Evolutionary conservation across 2,888 invertebrate species (phyloP), one percentile per base, ranked within the genome.

Genomic region (Aricia artaxerxes): DNA sequence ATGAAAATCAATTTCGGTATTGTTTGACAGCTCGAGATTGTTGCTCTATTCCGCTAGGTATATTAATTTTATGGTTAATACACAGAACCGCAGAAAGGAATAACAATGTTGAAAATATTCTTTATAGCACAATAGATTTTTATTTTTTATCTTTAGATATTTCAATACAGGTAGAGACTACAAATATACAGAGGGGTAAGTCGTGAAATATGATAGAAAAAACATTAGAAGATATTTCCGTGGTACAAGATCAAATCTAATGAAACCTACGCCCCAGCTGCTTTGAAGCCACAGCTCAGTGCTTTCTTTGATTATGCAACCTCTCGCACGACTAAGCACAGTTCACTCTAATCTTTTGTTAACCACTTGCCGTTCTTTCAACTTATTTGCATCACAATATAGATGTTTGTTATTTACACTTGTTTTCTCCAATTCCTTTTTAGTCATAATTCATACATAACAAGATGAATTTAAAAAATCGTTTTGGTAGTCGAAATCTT

Each of bases 291-390:
- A 82, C 83, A 82, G 82, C 83, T 83, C 83, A 84, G 82, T 85
- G 85, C 85, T 87, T 87, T 86, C 87, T 86, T 87, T 84, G 82
- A 83, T 87, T 87, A 85, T 84, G 85, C 84, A 86, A 87, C 84
- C 83, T 80, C 82, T 82, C 83, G 84, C 83, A 84, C 84, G 83
- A 83, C 82, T 82, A 82, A 85, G 82, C 82, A 81, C 82, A 84
- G 76, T 57, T 53, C 80, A 82, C 79, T 82, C 82, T 83, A 83
- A 83, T 85, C 83, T 84, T 84, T 86, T 85, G 84, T 86, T 83
- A 82, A 79, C 82, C 82, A 80, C 82, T 83, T 82, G 82, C 81
- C 80, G 81, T 83, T 82, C 81, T 82, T 82, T 82, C 80, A 80
- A 57, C 79, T 79, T 82, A 82, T 83, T 83, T 83, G 79, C 81